These are phyloP conservation scores for Darevskia nairensis DNA, from an alignment of 2,797 vertebrate genomes.

Conservation along the genomic window DNA sequence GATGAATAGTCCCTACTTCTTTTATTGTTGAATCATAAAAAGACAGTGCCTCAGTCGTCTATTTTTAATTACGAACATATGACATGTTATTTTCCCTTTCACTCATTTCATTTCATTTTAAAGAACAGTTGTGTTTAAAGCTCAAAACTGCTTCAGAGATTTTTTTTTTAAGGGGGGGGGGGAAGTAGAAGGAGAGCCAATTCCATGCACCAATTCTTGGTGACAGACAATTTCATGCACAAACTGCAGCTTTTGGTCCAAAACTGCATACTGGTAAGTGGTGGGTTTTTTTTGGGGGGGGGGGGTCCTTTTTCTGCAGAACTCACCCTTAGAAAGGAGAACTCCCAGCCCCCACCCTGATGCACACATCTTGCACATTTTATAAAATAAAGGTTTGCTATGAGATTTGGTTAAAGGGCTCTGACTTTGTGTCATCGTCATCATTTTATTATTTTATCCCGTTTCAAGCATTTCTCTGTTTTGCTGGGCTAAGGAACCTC, in stretches of 20 bases:
- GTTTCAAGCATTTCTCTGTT: constrained; percentile 12
- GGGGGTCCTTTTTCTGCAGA: not conserved
- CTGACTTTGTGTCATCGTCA: not conserved
- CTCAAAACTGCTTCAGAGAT: not conserved
- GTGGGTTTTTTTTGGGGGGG: no score
- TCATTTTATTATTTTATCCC: constrained; percentile 1
- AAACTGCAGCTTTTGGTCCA: no score
- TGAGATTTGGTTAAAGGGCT: not conserved
- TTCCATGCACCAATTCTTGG: not conserved
- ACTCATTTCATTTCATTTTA: not conserved
- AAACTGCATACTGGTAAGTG: no score
- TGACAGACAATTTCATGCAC: not conserved
- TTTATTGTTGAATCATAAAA: not conserved
- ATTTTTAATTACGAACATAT: not conserved
- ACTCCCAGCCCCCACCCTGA: not conserved
- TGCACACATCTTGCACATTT: not conserved
- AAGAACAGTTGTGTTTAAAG: not conserved
- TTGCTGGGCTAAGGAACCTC: not conserved
- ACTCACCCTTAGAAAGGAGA: not conserved
- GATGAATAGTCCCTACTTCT: not conserved
- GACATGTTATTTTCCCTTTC: no score
- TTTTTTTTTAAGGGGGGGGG: not conserved
- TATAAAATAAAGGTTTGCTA: not conserved
- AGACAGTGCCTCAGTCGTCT: not conserved
- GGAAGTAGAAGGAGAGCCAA: not conserved